Conservation (phyloP, 2,797 vertebrate genomes). For the Anisognathus igniventris region DNA sequence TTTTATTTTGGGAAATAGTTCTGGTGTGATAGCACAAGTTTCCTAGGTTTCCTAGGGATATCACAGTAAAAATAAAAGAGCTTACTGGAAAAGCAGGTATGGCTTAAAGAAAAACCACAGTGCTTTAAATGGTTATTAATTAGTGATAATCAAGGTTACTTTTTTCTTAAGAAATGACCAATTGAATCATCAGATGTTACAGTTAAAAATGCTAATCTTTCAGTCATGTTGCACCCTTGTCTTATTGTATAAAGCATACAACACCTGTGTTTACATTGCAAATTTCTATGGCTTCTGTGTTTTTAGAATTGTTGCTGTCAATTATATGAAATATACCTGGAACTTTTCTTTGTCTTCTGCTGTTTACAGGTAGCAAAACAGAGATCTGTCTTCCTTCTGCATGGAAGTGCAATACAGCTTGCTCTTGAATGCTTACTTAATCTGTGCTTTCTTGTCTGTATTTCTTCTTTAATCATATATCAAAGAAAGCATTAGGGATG, state of each 20-base stretch:
- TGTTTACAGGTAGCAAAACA: not conserved
- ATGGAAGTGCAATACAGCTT: not conserved
- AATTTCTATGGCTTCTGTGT: not conserved
- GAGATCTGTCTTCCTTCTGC: not conserved
- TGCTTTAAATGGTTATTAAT: not conserved
- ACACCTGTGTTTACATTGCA: not conserved
- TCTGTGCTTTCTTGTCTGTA: not conserved
- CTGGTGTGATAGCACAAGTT: not conserved
- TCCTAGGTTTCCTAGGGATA: not conserved
- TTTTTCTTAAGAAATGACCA: not conserved
- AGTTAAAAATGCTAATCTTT: not conserved
- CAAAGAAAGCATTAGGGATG: not conserved
- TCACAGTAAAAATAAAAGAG: not conserved
- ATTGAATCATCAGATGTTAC: not conserved
- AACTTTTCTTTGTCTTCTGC: not conserved
- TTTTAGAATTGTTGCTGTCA: not conserved
- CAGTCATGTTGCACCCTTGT: not conserved
- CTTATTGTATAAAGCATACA: not conserved
- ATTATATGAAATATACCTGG: not conserved
- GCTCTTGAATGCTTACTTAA: not conserved
- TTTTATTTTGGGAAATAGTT: not conserved
- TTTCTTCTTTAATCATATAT: slow-evolving; percentile 13
- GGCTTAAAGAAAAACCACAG: not conserved
- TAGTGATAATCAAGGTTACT: not conserved
- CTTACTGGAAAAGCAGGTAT: not conserved